Base-by-base conservation (phyloP, 2,113 vertebrate species). In the Polyodon spathula region DNA sequence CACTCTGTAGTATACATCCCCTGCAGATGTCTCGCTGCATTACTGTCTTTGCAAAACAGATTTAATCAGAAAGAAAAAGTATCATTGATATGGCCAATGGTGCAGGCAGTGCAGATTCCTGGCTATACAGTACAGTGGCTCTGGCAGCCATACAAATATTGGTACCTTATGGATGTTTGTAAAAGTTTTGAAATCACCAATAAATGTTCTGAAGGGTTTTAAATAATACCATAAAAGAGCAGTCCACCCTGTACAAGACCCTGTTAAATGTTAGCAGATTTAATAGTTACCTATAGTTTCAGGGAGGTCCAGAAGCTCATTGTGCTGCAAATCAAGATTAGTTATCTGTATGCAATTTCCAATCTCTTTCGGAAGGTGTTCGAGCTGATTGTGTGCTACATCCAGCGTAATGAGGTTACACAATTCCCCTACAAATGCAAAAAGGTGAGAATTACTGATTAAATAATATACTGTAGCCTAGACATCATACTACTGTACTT, bases 321-420 rank as follows among this genome's bases (percentile, higher is more conserved):
- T 99, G 89, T 99, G 95, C 89, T 98, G 96, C 81, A 99, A 73
- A 80, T 99, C 95, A 66, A 99, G 89, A 86, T 99, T 99, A 76
- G 94, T 98, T 81, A 99, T 98, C 78, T 97, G 95, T 37, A 80
- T 97, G 88, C 96, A 99, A 84, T 95, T 97, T 72, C 95, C 95
- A 84, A 97, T 98, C 87, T 98, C 96, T 76, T 93, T 93, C 64
- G 96, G 94, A 82, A 99, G 92, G 74, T 99, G 96, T 80, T 99
- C 96, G 76, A 99, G 85, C 85, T 97, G 96, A 91, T 98, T 98
- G 88, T 99, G 96, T 73, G 96, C 95, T 73, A 97, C 94, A 78
- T 99, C 95, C 89, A 99, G 84, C 74, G 95, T 99, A 76, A 95
- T 94, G 82, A 99, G 94, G 85, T 85, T 95, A 88, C 93, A 96